Percentiles rank a stretch among this genome's conserved stretches.
phyloP scores from a whole-genome alignment of 1,140 invertebrate genomes.

The Euborellia annulipes region DNA sequence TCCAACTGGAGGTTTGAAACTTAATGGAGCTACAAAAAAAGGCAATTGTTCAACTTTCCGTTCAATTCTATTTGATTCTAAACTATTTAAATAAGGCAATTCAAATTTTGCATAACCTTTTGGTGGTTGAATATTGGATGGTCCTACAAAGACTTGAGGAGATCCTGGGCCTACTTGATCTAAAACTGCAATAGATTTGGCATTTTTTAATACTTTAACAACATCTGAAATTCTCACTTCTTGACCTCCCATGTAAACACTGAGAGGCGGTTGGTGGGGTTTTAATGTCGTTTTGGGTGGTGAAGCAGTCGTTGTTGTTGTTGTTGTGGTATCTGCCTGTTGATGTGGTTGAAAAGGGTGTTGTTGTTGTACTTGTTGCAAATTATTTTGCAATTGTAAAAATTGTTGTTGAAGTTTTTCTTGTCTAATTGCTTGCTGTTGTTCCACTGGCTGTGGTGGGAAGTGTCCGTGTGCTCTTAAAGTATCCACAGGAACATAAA shows the following conservation, averaged over 20 bases:
- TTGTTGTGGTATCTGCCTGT: too few species aligned
- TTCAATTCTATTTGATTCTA: slow-evolving; percentile 51
- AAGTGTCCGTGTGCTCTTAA: too few species aligned
- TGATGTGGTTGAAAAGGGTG: slow-evolving; percentile 14
- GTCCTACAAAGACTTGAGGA: slow-evolving; percentile 64
- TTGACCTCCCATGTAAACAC: slow-evolving; percentile 52
- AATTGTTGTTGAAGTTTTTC: slow-evolving; percentile 18
- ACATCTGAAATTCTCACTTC: slow-evolving; percentile 47
- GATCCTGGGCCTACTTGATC: slow-evolving; percentile 46
- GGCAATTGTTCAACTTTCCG: slow-evolving; percentile 53
- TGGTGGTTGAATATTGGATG: slow-evolving; percentile 49
- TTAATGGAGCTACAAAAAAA: slow-evolving; percentile 69
- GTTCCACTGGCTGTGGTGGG: slow-evolving; percentile 32
- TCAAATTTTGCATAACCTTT: slow-evolving; percentile 62
- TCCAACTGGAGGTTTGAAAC: slow-evolving; percentile 59
- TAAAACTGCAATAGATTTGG: slow-evolving; percentile 55
- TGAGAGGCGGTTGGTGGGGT: slow-evolving; percentile 63
- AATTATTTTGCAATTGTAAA: slow-evolving; percentile 9
- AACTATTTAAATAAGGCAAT: slow-evolving; percentile 58
- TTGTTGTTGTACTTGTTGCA: slow-evolving; percentile 9
- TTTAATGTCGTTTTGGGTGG: background rate
- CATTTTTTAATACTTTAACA: slow-evolving; percentile 43
- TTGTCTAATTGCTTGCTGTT: slow-evolving; percentile 18
- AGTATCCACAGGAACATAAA: slow-evolving; percentile 64
- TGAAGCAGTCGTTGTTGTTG: too few species aligned